Percentiles rank a stretch among this genome's conserved stretches.
These are phyloP conservation scores for Baryphthengus martii DNA, from an alignment of 2,113 vertebrate species.

Conservation along the genomic window DNA sequence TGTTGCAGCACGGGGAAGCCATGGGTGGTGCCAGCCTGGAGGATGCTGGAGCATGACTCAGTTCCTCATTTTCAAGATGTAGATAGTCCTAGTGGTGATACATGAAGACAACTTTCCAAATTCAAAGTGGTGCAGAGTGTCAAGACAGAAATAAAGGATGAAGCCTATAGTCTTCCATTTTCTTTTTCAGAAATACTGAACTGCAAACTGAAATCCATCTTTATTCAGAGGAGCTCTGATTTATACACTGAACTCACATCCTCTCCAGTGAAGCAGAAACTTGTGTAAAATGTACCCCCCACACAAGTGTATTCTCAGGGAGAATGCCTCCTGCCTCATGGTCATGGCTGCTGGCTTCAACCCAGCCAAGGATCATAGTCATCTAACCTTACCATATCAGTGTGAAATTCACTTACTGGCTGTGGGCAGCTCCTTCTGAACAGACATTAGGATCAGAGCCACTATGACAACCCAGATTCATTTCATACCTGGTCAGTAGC, in stretches of 20 bases:
- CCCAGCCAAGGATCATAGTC: neutral
- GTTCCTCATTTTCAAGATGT: neutral
- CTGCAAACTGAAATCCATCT: neutral
- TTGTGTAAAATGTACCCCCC: neutral
- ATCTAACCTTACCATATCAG: neutral
- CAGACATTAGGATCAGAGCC: neutral
- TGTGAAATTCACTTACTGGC: neutral
- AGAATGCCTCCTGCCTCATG: neutral
- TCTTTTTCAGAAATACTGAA: neutral
- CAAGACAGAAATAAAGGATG: neutral
- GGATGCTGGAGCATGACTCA: neutral
- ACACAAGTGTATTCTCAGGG: neutral
- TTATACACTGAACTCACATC: neutral
- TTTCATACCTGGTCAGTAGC: neutral
- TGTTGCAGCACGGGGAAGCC: neutral
- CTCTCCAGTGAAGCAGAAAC: neutral
- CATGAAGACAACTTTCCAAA: neutral
- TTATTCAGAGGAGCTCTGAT: neutral
- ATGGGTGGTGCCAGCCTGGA: neutral
- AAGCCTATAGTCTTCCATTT: neutral
- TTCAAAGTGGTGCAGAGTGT: neutral
- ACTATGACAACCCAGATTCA: rapidly evolving
- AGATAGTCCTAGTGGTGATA: neutral
- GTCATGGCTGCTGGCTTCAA: neutral
- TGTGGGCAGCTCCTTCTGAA: neutral